A percentile compares a stretch with the other conserved stretches of the same genome.
phyloP scores from a whole-genome alignment of 2,888 invertebrate species.

The Panzeria rudis region DNA sequence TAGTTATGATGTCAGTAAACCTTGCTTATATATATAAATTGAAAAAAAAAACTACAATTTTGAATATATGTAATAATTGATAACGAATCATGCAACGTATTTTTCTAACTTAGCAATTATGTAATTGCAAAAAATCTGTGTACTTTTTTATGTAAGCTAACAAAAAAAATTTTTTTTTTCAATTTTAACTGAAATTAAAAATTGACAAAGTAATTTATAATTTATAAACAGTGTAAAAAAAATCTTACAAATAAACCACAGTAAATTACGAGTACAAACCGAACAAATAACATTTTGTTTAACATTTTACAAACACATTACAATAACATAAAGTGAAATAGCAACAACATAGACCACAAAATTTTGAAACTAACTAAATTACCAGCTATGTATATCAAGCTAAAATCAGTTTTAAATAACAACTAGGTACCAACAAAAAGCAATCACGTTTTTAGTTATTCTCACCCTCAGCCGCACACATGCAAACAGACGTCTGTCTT shows the following conservation, averaged over 20 bases:
- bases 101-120: too few species aligned
- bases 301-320: slow-evolving; percentile 37
- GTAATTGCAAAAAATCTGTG: too few species aligned
- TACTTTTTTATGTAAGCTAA: background rate
- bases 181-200: background rate
- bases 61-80: too few species aligned
- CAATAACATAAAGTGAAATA: slow-evolving; percentile 13
- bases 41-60: too few species aligned
- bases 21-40: too few species aligned
- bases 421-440: background rate
- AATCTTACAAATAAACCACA: slow-evolving; percentile 30
- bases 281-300: background rate
- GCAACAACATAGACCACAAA: slow-evolving; percentile 50
- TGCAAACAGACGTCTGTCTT: background rate
- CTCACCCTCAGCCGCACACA: slow-evolving; percentile 17
- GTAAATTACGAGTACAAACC: background rate
- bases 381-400: slow-evolving; percentile 24
- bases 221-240: background rate
- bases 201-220: background rate
- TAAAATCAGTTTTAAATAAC: slow-evolving; percentile 44
- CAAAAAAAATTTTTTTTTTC: background rate
- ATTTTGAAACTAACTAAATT: slow-evolving; percentile 60
- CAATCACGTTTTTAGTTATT: background rate
- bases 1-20: too few species aligned
- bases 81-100: too few species aligned